Evolutionary conservation across 1,140 invertebrate genomes (phyloP), one percentile per base, ranked within the genome.

Genomic region (Drosophila guanche): DNA sequence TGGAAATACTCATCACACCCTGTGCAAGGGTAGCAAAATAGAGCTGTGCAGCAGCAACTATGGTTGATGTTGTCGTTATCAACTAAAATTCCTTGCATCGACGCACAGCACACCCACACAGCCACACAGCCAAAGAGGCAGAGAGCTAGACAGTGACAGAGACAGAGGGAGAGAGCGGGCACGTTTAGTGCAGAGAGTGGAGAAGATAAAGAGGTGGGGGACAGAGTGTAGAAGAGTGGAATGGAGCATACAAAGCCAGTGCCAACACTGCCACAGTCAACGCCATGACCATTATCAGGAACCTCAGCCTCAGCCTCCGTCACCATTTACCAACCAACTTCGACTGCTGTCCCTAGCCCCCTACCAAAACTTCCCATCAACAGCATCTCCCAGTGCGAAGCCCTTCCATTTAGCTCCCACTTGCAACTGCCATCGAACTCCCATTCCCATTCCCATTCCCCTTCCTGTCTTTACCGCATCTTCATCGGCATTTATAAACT

Each of bases 401-500:
- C 23, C 47, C 29, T 20, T 45, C 45, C 41, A 5, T 46, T 46
- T 12, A 22, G 16, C 33, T 37, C 10, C 33, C 33, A 37, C 33
- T 12, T 37, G 33, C 33, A 37, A 12, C 33, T 12, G 33, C 33
- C 33, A 37, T 12, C 41, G 46, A 46, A 50, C 29, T 27, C 33
- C 23, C 50, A 5, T 12, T 8, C 14, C 42, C 27, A n/a, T 14
- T 43, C 7, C 4, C 5, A 20, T 20, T 20, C 4, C 22, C 3
- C 33, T 53, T 46, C 46, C 16, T 73, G 22, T 52, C 41, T 23
- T 42, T 41, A 46, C 55, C 61, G 62, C 75, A 52, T 53, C 67
- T 67, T 58, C 79, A 79, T 74, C 76, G 77, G 79, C 80, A 85
- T 85, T 85, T 85, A 85, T 85, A 85, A 86, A 85, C 80, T 85